Percentiles rank a stretch among this genome's conserved stretches.
phyloP scores from a whole-genome alignment of 2,797 vertebrate species.

The Silurus aristotelis region DNA sequence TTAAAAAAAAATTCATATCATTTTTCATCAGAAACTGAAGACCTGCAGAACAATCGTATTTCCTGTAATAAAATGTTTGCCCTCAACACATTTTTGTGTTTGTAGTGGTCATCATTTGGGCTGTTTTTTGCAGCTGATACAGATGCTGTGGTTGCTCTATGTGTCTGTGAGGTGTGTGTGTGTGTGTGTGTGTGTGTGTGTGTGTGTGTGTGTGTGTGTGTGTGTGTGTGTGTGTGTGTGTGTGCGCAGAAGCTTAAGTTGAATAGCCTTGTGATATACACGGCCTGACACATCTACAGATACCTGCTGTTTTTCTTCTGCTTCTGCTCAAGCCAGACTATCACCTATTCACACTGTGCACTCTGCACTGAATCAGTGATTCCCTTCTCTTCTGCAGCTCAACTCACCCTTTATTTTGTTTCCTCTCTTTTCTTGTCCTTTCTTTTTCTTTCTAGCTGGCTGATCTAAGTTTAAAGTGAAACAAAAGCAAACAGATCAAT shows the following conservation, averaged over 20 bases:
- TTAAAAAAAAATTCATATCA: background rate
- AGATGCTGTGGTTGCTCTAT: background rate
- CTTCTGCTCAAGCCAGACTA: background rate
- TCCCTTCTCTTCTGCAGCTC: background rate
- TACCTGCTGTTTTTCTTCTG: background rate
- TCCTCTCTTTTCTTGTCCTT: background rate
- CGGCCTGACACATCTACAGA: conserved; percentile 1
- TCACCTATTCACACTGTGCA: background rate
- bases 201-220: background rate
- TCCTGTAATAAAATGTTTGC: conserved; percentile 37
- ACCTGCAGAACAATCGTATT: conserved; percentile 12
- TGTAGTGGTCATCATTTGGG: conserved; percentile 33
- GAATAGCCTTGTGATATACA: conserved; percentile 6
- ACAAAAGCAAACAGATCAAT: conserved; percentile 1
- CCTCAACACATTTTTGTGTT: conserved; percentile 17
- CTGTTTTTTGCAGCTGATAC: background rate
- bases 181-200: background rate
- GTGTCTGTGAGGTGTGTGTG: background rate
- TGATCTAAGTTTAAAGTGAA: background rate
- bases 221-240: background rate
- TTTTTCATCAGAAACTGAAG: conserved; percentile 14
- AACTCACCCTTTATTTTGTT: background rate
- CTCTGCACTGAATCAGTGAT: background rate
- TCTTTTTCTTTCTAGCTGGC: no score
- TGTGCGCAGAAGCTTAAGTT: background rate